A percentile compares a stretch with the other conserved stretches of the same genome.
Conservation (phyloP, 1,140 invertebrate species). For the Zaprionus capensis region DNA sequence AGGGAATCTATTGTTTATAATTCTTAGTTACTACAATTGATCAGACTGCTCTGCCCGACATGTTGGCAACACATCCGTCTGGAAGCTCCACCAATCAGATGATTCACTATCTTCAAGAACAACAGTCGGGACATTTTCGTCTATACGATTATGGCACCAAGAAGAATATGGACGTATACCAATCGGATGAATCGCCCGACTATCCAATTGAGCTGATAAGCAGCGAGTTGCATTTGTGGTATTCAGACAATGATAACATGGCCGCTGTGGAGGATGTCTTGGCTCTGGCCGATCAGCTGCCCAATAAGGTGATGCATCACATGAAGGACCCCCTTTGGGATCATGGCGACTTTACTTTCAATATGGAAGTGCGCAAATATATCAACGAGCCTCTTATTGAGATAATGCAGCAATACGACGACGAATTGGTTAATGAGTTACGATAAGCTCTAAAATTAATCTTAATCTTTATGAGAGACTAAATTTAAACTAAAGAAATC, state of each 20-base stretch:
- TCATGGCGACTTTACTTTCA: constrained; percentile 86
- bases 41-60: constrained; percentile 83
- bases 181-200: constrained; percentile 84
- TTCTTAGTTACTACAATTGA: not conserved
- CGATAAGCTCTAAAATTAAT: not conserved
- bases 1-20: not conserved
- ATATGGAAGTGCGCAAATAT: constrained; percentile 45
- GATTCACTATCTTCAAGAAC: constrained; percentile 85
- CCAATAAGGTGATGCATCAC: constrained; percentile 84
- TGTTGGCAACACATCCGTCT: constrained; percentile 84
- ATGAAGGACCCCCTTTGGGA: constrained; percentile 86
- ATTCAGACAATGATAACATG: constrained; percentile 86
- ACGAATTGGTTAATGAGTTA: not conserved
- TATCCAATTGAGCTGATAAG: constrained; percentile 87
- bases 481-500: not conserved
- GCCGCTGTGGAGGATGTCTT: constrained; percentile 87
- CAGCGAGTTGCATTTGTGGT: constrained; percentile 87
- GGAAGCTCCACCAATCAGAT: constrained; percentile 85
- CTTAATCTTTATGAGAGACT: not conserved
- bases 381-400: constrained; percentile 69
- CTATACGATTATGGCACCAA: constrained; percentile 84
- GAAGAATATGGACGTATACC: constrained; percentile 85
- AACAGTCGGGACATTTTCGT: constrained; percentile 68
- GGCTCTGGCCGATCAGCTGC: constrained; percentile 76
- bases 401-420: constrained; percentile 60